These are phyloP conservation scores for Oryzias celebensis DNA, from an alignment of 2,113 vertebrate genomes.

Conservation along the genomic window DNA sequence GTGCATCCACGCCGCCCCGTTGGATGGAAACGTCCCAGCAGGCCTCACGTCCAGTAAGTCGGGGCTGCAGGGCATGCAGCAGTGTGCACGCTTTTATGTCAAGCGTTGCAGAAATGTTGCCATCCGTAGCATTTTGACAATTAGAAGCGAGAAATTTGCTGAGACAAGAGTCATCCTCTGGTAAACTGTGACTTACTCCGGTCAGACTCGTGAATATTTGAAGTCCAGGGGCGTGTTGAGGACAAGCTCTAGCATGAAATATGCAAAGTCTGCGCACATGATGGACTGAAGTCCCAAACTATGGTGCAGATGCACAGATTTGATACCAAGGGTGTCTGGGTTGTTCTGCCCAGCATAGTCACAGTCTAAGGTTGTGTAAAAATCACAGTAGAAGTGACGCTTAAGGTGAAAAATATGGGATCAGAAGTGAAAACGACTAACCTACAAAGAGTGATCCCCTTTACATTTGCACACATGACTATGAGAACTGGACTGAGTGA, in stretches of 20 bases:
- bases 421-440: no score
- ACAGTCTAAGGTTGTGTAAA: no score
- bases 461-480: no score
- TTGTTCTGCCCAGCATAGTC: no score
- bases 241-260: neutral
- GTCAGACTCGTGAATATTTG: constrained; percentile 3
- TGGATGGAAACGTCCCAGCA: constrained; percentile 62
- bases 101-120: neutral
- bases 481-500: no score
- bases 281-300: no score
- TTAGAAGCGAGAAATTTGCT: neutral
- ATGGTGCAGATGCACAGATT: no score
- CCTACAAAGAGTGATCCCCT: no score
- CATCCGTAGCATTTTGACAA: constrained; percentile 2
- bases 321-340: no score
- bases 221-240: neutral
- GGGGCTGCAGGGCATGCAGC: constrained; percentile 28
- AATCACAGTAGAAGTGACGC: no score
- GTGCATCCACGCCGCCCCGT: constrained; percentile 42
- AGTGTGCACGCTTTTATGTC: neutral
- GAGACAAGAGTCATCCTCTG: neutral
- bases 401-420: no score
- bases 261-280: neutral
- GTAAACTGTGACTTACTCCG: neutral
- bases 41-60: constrained; percentile 40